phyloP scores from a whole-genome alignment of 1,140 invertebrate genomes.

The Temnothorax longispinosus region DNA sequence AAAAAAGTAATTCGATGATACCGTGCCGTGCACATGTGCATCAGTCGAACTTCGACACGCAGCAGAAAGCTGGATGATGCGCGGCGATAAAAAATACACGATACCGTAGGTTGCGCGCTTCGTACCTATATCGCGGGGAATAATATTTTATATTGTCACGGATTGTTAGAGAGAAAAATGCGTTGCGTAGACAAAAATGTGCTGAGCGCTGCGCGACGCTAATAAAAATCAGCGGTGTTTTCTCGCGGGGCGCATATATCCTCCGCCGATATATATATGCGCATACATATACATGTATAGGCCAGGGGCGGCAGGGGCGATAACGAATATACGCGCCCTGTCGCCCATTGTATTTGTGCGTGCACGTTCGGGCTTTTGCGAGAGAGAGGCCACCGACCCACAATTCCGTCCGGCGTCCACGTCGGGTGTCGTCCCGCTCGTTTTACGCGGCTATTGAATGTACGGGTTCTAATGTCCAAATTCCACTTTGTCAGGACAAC shows the following conservation, averaged over 20 bases:
- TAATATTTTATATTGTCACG: slow-evolving; percentile 59
- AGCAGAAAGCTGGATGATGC: background rate
- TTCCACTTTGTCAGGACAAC: slow-evolving; percentile 55
- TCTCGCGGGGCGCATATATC: background rate
- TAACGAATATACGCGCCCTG: slow-evolving; percentile 28
- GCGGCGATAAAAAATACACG: slow-evolving; percentile 28
- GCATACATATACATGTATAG: background rate
- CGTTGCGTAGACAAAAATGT: slow-evolving; percentile 46
- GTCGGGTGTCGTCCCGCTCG: background rate
- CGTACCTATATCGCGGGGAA: slow-evolving; percentile 12
- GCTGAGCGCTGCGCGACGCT: slow-evolving; percentile 38
- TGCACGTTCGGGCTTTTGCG: slow-evolving; percentile 21
- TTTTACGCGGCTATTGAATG: slow-evolving; percentile 17
- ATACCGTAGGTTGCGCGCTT: slow-evolving; percentile 7
- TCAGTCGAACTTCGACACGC: slow-evolving; percentile 18
- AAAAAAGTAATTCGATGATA: slow-evolving; percentile 2
- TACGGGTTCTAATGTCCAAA: slow-evolving; percentile 64
- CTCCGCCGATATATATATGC: background rate
- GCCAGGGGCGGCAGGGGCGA: background rate
- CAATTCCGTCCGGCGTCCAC: slow-evolving; percentile 5
- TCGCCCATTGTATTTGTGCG: slow-evolving; percentile 9
- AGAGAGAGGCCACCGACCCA: background rate
- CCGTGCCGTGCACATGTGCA: background rate
- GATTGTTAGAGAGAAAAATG: slow-evolving; percentile 48
- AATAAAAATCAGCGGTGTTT: slow-evolving; percentile 50